A percentile compares a stretch with the other conserved stretches of the same genome.
These are phyloP conservation scores for Rhadinocentrus ornatus DNA, from an alignment of 2,797 vertebrate genomes.

Conservation along the genomic window DNA sequence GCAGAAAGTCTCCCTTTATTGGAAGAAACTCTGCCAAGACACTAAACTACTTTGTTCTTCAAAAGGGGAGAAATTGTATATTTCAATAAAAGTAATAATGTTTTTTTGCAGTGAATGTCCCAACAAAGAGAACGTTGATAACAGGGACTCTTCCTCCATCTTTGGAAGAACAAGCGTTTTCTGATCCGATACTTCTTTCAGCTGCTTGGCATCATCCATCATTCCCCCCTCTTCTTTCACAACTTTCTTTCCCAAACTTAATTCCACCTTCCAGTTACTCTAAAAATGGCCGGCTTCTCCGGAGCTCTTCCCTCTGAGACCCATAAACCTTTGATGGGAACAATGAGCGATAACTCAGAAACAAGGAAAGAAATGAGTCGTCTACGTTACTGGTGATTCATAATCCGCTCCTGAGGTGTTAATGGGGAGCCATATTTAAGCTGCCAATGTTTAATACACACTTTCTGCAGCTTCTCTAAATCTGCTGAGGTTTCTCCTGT, in stretches of 20 bases:
- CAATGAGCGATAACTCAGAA: constrained; percentile 68
- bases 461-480: constrained; percentile 67
- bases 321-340: constrained; percentile 68
- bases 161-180: neutral
- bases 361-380: constrained; percentile 57
- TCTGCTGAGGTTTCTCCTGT: constrained; percentile 47
- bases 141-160: neutral
- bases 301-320: constrained; percentile 25
- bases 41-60: constrained; percentile 12
- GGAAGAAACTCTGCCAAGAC: constrained; percentile 9
- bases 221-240: neutral
- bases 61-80: neutral
- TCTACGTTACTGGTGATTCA: constrained; percentile 68
- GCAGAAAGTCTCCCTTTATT: constrained; percentile 1
- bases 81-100: neutral
- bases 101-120: neutral
- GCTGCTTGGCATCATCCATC: neutral
- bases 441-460: constrained; percentile 73
- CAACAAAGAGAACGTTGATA: neutral
- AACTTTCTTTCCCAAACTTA: constrained; percentile 31
- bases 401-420: constrained; percentile 70
- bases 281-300: constrained; percentile 9
- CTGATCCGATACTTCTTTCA: neutral
- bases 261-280: constrained; percentile 47
- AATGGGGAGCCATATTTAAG: constrained; percentile 70